Evolutionary conservation across 2,888 invertebrate species (phyloP).

Genomic region (Erannis defoliaria): DNA sequence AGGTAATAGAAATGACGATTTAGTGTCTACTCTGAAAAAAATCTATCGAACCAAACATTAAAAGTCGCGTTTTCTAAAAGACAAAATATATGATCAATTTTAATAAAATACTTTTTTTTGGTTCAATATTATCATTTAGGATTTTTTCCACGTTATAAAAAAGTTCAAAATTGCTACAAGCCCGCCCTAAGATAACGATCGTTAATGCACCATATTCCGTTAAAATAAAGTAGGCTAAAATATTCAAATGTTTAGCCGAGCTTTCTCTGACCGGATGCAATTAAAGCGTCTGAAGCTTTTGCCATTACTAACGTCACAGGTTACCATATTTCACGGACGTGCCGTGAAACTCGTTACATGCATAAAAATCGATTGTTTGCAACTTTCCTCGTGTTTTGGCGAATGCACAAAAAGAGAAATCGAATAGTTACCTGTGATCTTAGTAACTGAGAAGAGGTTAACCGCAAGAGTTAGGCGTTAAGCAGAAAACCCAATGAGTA

Average conservation of each 20-base stretch:
- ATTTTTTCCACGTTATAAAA: too few relatives aligned
- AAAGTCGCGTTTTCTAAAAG: too few relatives aligned
- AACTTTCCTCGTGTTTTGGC: conserved; percentile 31
- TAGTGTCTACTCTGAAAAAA: too few relatives aligned
- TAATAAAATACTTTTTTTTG: too few relatives aligned
- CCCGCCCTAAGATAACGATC: too few relatives aligned
- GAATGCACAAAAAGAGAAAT: conserved; percentile 38
- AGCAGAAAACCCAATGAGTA: conserved; percentile 42
- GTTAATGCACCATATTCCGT: background rate
- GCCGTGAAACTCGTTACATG: conserved; percentile 14
- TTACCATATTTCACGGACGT: conserved; percentile 26
- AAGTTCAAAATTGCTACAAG: too few relatives aligned
- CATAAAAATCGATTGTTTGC: conserved; percentile 25
- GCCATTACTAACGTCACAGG: conserved; percentile 10
- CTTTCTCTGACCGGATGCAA: conserved; percentile 21
- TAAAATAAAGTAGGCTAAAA: background rate
- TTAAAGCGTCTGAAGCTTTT: conserved; percentile 17
- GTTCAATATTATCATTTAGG: too few relatives aligned
- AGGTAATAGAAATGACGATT: too few relatives aligned
- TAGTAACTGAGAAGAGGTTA: conserved; percentile 20
- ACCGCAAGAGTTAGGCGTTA: conserved; percentile 40
- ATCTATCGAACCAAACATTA: too few relatives aligned
- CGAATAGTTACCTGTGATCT: conserved; percentile 21
- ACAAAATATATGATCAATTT: too few relatives aligned
- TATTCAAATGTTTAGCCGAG: background rate